These are phyloP conservation scores for Onthophagus taurus DNA, from an alignment of 1,140 invertebrate genomes.

Conservation along the genomic window DNA sequence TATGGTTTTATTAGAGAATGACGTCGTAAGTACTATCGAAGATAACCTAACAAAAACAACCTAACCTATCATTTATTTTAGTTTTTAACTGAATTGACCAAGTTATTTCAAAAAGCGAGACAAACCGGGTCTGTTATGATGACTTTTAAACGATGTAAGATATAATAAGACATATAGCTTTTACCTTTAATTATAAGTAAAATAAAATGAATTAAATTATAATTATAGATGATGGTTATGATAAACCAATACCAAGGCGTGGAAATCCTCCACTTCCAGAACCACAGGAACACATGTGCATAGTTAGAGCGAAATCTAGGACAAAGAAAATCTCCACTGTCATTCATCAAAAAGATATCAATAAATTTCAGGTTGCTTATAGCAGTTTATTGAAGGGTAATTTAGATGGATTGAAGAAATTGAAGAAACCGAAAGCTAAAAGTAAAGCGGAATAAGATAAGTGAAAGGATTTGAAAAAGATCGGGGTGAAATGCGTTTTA, in stretches of 20 bases:
- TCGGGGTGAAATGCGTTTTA: no score
- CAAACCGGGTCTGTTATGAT: constrained; percentile 52
- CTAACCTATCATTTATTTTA: constrained; percentile 38
- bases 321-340: constrained; percentile 72
- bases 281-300: constrained; percentile 60
- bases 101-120: constrained; percentile 56
- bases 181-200: constrained; percentile 15
- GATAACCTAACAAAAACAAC: constrained; percentile 15
- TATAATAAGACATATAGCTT: constrained; percentile 14
- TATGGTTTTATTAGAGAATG: constrained; percentile 60
- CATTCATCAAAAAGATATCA: constrained; percentile 71
- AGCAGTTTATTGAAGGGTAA: constrained; percentile 75
- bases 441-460: constrained; percentile 56
- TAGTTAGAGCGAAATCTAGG: constrained; percentile 58
- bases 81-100: constrained; percentile 56
- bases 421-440: constrained; percentile 69
- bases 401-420: constrained; percentile 76
- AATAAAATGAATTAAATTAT: no score
- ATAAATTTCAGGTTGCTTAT: constrained; percentile 77
- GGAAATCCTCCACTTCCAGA: constrained; percentile 47
- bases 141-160: constrained; percentile 62
- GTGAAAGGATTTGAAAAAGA: no score
- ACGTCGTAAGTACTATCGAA: constrained; percentile 44
- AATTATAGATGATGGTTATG: constrained; percentile 65
- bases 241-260: constrained; percentile 55